These are phyloP conservation scores for Scomber japonicus DNA, from an alignment of 2,113 vertebrate genomes.

Conservation along the genomic window DNA sequence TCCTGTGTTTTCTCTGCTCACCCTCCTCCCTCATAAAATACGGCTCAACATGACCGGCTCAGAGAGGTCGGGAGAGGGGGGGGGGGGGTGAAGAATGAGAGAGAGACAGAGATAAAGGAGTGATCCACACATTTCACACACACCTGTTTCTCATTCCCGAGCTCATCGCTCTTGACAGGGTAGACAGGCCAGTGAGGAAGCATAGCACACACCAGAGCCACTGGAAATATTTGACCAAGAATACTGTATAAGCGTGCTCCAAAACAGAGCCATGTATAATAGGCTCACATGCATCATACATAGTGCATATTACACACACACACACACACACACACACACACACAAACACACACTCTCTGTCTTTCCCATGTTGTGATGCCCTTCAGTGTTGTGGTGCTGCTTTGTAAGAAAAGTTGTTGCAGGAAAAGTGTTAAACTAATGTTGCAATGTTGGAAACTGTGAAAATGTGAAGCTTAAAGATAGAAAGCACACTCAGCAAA, in stretches of 20 bases:
- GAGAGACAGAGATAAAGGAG: slow-evolving; percentile 58
- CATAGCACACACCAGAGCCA: slow-evolving; percentile 37
- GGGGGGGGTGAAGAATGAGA: neutral
- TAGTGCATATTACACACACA: slow-evolving; percentile 16
- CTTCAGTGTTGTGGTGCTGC: slow-evolving; percentile 11
- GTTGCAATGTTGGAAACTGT: slow-evolving; percentile 8
- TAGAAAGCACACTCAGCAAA: slow-evolving; percentile 3
- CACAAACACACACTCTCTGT: neutral
- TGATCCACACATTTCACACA: slow-evolving; percentile 72
- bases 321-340: neutral
- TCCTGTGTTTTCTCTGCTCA: slow-evolving; percentile 55
- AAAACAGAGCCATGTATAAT: slow-evolving; percentile 24
- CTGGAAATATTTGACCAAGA: slow-evolving; percentile 60
- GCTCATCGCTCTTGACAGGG: slow-evolving; percentile 74
- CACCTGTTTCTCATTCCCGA: slow-evolving; percentile 85
- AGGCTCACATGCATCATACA: slow-evolving; percentile 42
- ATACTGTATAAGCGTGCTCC: slow-evolving; percentile 51
- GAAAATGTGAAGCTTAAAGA: slow-evolving; percentile 44
- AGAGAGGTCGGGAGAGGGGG: slow-evolving; percentile 27
- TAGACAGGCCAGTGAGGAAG: slow-evolving; percentile 64
- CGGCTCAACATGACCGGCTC: slow-evolving; percentile 43
- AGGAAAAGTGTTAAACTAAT: slow-evolving; percentile 7
- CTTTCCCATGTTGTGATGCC: slow-evolving; percentile 2
- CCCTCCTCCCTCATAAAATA: slow-evolving; percentile 60
- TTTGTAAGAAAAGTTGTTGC: neutral